These are phyloP conservation scores for Austrolebias charrua DNA, from an alignment of 2,797 vertebrate species.

Conservation along the genomic window DNA sequence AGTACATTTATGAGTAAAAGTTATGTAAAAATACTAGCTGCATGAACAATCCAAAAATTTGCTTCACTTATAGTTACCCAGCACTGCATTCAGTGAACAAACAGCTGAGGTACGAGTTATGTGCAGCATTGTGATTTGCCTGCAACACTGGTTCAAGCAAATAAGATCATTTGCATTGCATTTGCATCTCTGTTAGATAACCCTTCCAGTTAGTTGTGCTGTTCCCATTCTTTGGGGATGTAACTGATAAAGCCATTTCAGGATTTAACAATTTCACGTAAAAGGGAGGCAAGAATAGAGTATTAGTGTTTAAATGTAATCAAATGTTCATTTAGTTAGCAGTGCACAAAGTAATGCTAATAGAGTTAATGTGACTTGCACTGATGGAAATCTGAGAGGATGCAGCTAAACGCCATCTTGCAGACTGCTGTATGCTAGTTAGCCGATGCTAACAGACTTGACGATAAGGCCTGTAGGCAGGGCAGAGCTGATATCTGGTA, in stretches of 20 bases:
- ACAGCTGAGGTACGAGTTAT: constrained; percentile 43
- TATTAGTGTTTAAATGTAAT: neutral
- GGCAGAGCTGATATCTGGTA: constrained; percentile 34
- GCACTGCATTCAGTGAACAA: constrained; percentile 4
- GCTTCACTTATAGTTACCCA: constrained; percentile 25
- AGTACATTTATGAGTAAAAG: neutral
- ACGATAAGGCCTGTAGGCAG: constrained; percentile 63
- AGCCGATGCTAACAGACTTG: constrained; percentile 63
- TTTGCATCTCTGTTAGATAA: constrained; percentile 58
- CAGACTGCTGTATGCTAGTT: constrained; percentile 80
- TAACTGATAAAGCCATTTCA: constrained; percentile 9
- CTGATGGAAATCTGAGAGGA: constrained; percentile 72
- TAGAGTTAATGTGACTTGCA: constrained; percentile 39
- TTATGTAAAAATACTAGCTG: neutral
- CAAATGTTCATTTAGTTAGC: neutral
- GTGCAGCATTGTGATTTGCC: constrained; percentile 68
- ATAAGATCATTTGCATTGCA: constrained; percentile 62
- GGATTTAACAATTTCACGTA: constrained; percentile 9
- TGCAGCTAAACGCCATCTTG: constrained; percentile 94
- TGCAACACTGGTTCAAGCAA: constrained; percentile 44
- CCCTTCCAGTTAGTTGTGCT: constrained; percentile 37
- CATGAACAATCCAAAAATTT: neutral
- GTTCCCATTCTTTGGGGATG: constrained; percentile 4
- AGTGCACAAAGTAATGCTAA: constrained; percentile 36
- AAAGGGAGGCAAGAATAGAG: neutral